Conservation (phyloP, 2,113 vertebrate species). For the Gracilinanus agilis region DNA sequence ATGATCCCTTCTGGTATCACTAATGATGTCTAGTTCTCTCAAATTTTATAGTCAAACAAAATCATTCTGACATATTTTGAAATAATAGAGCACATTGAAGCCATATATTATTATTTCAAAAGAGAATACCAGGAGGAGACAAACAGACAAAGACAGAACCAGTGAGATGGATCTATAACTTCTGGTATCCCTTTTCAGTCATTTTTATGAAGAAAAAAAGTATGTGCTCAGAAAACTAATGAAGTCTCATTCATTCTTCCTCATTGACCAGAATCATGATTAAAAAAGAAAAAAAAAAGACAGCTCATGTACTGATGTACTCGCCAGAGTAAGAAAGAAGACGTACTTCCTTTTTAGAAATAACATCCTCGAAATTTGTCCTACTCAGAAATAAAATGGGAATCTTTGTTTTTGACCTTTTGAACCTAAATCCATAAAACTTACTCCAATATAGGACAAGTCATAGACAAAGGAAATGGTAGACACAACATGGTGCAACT, state of each 20-base stretch:
- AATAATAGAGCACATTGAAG: slow-evolving; percentile 54
- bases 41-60: slow-evolving; percentile 64
- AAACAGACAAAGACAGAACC: slow-evolving; percentile 25
- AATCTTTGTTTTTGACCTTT: background rate
- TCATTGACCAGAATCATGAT: slow-evolving; percentile 58
- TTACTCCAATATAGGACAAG: background rate
- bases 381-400: background rate
- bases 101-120: slow-evolving; percentile 48
- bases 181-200: slow-evolving; percentile 37
- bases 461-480: background rate
- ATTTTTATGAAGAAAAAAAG: slow-evolving; percentile 64
- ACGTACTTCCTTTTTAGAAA: slow-evolving; percentile 25
- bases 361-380: slow-evolving; percentile 6
- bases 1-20: slow-evolving; percentile 55
- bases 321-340: slow-evolving; percentile 24
- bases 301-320: background rate
- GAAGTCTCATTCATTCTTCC: slow-evolving; percentile 48
- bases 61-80: slow-evolving; percentile 61
- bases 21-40: slow-evolving; percentile 44
- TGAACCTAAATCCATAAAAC: background rate
- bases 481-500: background rate
- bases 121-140: slow-evolving; percentile 39
- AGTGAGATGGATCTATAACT: slow-evolving; percentile 47
- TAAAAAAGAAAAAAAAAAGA: background rate
- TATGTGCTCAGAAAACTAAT: slow-evolving; percentile 46